Percentiles rank a stretch among this genome's conserved stretches.
These are phyloP conservation scores for Conchocele bisecta DNA, from an alignment of 2,888 invertebrate genomes.

Conservation along the genomic window DNA sequence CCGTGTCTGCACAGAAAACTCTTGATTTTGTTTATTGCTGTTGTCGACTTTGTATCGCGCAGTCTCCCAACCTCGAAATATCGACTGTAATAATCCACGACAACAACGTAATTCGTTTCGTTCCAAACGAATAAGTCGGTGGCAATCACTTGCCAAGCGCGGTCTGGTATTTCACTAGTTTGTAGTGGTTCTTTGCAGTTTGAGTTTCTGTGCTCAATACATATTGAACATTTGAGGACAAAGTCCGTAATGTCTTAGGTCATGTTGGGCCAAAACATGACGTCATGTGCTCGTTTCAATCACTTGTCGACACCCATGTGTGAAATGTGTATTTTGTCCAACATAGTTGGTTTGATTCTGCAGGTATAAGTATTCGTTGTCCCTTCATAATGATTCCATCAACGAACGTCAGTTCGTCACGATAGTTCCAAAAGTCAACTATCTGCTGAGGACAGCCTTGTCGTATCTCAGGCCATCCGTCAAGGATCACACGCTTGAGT, in stretches of 20 bases:
- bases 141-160: not conserved
- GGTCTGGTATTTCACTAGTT: not conserved
- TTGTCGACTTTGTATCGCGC: not conserved
- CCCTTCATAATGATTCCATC: conserved; percentile 9
- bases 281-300: not conserved
- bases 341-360: too few species aligned
- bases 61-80: not conserved
- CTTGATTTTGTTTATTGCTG: not conserved
- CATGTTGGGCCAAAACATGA: not conserved
- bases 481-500: conserved; percentile 7
- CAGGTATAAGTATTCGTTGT: not conserved
- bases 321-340: too few species aligned
- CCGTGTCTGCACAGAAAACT: not conserved
- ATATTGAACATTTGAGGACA: not conserved
- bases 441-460: not conserved
- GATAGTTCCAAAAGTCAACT: not conserved
- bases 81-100: not conserved
- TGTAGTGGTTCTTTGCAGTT: not conserved
- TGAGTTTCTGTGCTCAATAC: not conserved
- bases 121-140: not conserved
- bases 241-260: not conserved
- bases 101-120: not conserved
- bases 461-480: conserved; percentile 12
- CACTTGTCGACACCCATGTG: not conserved
- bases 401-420: conserved; percentile 2